A percentile compares a stretch with the other conserved stretches of the same genome.
Conservation (phyloP, 2,113 vertebrate species). For the Dasypus novemcinctus region DNA sequence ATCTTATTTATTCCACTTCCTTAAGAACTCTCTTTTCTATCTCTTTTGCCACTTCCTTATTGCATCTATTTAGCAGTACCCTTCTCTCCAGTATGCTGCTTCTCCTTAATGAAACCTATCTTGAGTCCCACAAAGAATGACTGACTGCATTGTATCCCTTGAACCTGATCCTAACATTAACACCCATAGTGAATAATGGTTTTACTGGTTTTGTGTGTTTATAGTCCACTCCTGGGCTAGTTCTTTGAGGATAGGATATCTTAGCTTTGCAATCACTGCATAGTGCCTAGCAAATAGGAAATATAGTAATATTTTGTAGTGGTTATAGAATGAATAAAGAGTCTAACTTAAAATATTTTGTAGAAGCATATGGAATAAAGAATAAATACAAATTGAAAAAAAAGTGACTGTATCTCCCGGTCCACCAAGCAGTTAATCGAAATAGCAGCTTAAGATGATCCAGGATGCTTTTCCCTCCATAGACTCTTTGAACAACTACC, state of each 20-base stretch:
- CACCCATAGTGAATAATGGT: background rate
- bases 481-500: no score
- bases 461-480: no score
- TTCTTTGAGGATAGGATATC: background rate
- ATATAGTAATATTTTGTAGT: background rate
- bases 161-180: background rate
- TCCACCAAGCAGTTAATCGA: no score
- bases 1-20: background rate
- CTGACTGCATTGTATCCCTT: background rate
- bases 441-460: no score
- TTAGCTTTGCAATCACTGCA: background rate
- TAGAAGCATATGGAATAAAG: background rate
- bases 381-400: background rate
- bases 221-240: background rate
- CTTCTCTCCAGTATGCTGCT: background rate
- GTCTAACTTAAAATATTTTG: background rate
- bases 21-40: background rate
- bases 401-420: background rate
- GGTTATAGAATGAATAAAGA: background rate
- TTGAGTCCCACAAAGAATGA: background rate
- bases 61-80: background rate
- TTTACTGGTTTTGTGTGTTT: background rate
- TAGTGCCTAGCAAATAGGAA: background rate
- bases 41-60: background rate
- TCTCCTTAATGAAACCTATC: background rate